Evolutionary conservation across 1,140 invertebrate species (phyloP), one percentile per base, ranked within the genome.

Genomic region (Cotesia chilonis): DNA sequence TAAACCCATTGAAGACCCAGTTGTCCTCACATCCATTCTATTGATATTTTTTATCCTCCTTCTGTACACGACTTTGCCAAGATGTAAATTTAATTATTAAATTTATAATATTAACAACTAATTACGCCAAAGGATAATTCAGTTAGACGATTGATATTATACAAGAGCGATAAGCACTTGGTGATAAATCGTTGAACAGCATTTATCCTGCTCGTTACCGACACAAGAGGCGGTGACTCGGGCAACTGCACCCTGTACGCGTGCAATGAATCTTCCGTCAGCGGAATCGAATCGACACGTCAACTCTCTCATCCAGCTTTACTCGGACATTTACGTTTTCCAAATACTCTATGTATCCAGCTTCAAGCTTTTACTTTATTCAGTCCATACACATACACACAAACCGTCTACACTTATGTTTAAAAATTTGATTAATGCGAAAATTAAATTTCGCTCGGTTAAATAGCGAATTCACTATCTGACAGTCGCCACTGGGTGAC

Each of bases 191-290:
- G 61, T 64, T 51, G 20, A 54, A 55, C 51, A 71, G 52, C 61
- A 47, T 71, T 71, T 71, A 71, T 71, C 63, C 52, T 37, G 10
- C 47, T 71, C 60, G 70, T 71, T 71, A 71, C 61, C 35, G 60
- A 64, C 70, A 38, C 70, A 47, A 70, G 55, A 70, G 61, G 59
- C 60, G 61, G 47, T 71, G 61, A 64, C 61, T 54, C 61, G 61
- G 51, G 28, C 51, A 54, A 55, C 61, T 55, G 51, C 61, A 71
- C 60, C 61, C 61, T 65, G 60, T 38, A 65, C 14, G 61, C 28
- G 14, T 17, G 7, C 70, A 65, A 71, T 71, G 70, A 71, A 71
- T 71, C 70, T 71, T 71, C 61, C 60, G 64, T 47, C 7, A 67
- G 41, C 65, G 7, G 54, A 71, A 71, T 63, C 70, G 60, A 71